These are phyloP conservation scores for Malurus splendens DNA, from an alignment of 2,797 vertebrate genomes.

Conservation along the genomic window DNA sequence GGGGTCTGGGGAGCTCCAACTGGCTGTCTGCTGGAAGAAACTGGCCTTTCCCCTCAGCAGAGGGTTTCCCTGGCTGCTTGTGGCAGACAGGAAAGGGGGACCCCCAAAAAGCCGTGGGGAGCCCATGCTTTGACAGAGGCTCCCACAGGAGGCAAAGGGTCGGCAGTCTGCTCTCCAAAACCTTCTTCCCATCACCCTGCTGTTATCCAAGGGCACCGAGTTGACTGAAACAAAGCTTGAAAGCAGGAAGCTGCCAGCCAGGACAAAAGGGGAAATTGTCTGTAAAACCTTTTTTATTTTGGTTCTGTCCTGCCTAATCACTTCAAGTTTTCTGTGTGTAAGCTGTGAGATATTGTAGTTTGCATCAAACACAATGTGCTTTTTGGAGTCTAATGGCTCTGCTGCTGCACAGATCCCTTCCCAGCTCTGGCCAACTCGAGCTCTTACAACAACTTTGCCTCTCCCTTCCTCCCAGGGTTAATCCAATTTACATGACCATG, in stretches of 20 bases:
- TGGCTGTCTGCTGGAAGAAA: neutral
- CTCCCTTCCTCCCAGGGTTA: neutral
- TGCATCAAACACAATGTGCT: neutral
- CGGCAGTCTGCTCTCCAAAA: accelerated
- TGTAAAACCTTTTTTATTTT: neutral
- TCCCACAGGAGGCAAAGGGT: neutral
- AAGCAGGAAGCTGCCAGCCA: conserved; percentile 17
- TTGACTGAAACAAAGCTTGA: neutral
- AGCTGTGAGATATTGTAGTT: neutral
- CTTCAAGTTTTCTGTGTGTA: neutral
- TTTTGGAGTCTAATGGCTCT: neutral
- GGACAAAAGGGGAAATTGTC: conserved; percentile 14
- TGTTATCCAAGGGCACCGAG: neutral
- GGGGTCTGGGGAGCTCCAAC: neutral
- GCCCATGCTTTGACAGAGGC: accelerated
- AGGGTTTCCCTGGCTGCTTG: neutral
- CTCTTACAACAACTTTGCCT: neutral
- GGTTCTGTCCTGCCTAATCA: conserved; percentile 9
- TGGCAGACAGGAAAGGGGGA: neutral
- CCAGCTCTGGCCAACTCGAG: neutral
- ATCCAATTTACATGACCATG: neutral
- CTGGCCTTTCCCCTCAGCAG: neutral
- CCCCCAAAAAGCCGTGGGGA: neutral
- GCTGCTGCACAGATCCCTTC: neutral
- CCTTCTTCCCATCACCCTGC: conserved; percentile 5